phyloP scores from a whole-genome alignment of 2,797 vertebrate genomes.

The Champsocephalus gunnari region DNA sequence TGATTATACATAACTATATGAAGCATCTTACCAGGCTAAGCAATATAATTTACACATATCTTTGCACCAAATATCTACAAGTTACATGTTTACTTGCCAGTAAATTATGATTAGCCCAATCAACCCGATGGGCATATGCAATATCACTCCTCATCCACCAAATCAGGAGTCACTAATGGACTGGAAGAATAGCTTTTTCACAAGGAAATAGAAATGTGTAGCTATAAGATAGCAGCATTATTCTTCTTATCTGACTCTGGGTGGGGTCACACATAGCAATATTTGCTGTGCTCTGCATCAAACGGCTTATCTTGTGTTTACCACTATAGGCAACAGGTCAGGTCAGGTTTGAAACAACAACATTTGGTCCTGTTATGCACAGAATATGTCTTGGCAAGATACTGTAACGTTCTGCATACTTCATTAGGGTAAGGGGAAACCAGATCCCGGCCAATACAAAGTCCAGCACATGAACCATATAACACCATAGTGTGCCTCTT shows the following conservation, averaged over 20 bases:
- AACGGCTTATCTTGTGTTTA: not conserved
- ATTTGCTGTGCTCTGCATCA: not conserved
- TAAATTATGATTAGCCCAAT: slow-evolving; percentile 10
- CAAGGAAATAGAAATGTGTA: not conserved
- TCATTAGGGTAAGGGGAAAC: too few relatives aligned
- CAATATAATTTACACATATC: not conserved
- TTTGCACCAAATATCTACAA: slow-evolving; percentile 9
- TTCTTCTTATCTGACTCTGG: not conserved
- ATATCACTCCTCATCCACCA: not conserved
- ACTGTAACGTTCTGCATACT: not conserved
- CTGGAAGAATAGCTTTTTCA: not conserved
- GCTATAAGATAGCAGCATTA: not conserved
- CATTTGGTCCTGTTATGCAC: not conserved
- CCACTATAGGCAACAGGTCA: not conserved
- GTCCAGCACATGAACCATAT: too few relatives aligned
- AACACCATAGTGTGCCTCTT: too few relatives aligned
- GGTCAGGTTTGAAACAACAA: not conserved
- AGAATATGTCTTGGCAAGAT: not conserved
- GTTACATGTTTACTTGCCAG: not conserved
- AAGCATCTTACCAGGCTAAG: not conserved
- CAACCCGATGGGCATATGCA: not conserved
- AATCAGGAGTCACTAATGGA: not conserved
- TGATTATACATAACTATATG: not conserved
- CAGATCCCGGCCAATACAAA: too few relatives aligned
- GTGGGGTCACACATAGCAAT: not conserved